Percentiles rank a stretch among this genome's conserved stretches.
phyloP scores from a whole-genome alignment of 1,140 invertebrate genomes.

The Pantala flavescens region DNA sequence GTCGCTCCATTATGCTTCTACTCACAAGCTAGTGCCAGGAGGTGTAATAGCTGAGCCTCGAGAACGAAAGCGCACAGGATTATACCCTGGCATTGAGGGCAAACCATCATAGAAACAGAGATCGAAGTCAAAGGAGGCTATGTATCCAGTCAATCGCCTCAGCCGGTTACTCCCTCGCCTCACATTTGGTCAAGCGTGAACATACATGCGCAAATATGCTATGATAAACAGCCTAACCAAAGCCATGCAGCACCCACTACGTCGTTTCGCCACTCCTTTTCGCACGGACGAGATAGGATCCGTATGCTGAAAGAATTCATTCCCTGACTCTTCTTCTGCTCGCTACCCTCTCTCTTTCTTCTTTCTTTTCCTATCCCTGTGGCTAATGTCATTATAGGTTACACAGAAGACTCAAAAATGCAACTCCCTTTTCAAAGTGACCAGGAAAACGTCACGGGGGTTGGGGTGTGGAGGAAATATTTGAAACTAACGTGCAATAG shows the following conservation, averaged over 20 bases:
- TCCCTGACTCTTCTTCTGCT: background rate
- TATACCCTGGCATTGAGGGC: background rate
- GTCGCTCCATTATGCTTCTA: background rate
- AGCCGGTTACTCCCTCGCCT: too few species aligned
- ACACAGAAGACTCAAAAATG: constrained; percentile 6
- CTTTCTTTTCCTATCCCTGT: background rate
- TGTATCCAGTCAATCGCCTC: too few species aligned
- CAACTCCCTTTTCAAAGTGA: background rate
- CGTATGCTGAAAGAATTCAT: background rate
- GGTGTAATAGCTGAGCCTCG: background rate
- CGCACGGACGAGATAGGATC: background rate
- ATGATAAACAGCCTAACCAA: background rate
- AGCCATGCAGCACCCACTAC: background rate
- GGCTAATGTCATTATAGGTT: background rate
- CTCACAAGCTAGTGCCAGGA: constrained; percentile 3
- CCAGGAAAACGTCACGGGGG: background rate
- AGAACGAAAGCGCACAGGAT: background rate
- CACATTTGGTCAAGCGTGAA: too few species aligned
- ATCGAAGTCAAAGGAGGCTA: too few species aligned
- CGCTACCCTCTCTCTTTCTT: background rate
- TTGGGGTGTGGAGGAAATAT: background rate
- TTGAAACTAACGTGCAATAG: background rate
- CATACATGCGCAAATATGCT: too few species aligned
- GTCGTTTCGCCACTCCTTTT: background rate
- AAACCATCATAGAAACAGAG: background rate